phyloP scores from a whole-genome alignment of 2,888 invertebrate species.

The Pseudococcus jackbeardsleyi region DNA sequence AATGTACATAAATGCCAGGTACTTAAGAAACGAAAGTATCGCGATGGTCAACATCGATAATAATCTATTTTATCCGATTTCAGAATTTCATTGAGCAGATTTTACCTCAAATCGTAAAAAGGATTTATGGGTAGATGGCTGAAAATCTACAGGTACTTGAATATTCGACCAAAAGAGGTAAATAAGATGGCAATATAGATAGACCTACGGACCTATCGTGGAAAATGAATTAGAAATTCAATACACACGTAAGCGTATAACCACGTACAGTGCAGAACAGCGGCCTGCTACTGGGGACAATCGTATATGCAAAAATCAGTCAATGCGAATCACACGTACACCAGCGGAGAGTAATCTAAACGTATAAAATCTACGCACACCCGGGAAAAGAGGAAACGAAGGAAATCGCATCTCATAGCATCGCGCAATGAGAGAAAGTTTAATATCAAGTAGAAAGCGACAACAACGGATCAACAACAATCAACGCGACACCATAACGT shows the following conservation, averaged over 20 bases:
- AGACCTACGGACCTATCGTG: too few species aligned
- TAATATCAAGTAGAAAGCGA: conserved; percentile 62
- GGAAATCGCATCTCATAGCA: conserved; percentile 58
- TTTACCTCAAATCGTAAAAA: neutral
- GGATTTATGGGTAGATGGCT: neutral
- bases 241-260: too few species aligned
- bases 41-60: neutral
- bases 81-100: neutral
- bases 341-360: neutral
- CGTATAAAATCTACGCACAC: neutral
- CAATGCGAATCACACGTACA: neutral
- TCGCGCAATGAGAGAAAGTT: conserved; percentile 65
- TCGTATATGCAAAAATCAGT: too few species aligned
- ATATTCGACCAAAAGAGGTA: too few species aligned
- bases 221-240: too few species aligned
- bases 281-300: too few species aligned
- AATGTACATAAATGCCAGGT: neutral
- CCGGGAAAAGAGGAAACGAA: conserved; percentile 54
- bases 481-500: conserved; percentile 62
- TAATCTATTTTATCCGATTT: neutral
- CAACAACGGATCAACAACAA: conserved; percentile 63
- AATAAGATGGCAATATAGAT: too few species aligned
- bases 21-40: neutral
- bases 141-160: too few species aligned
- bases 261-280: too few species aligned